phyloP scores from a whole-genome alignment of 2,888 invertebrate genomes.

The Cecidostiba fungosa region DNA sequence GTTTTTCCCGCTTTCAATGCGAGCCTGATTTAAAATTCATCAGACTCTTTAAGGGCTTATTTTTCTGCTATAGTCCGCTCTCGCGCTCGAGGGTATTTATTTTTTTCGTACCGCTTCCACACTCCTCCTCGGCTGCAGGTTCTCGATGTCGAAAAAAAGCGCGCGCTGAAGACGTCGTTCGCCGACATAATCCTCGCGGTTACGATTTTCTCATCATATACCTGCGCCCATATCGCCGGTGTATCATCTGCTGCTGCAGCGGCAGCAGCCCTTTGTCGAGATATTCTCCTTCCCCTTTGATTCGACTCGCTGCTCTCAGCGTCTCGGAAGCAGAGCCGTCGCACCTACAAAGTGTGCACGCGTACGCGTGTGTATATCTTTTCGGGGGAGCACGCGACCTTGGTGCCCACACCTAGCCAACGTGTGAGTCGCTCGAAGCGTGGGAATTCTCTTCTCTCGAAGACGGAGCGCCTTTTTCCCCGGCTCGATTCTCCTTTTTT shows the following conservation, averaged over 20 bases:
- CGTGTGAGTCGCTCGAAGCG: constrained; percentile 4
- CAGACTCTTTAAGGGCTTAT: constrained; percentile 80
- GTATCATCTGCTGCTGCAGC: constrained; percentile 3
- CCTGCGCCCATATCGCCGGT: constrained; percentile 12
- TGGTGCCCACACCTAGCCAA: constrained; percentile 34
- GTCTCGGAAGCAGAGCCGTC: constrained; percentile 8
- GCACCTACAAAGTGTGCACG: not conserved
- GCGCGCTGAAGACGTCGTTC: not conserved
- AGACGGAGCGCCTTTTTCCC: not conserved
- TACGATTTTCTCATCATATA: constrained; percentile 44
- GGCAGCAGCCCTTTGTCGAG: constrained; percentile 26
- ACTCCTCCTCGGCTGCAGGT: not conserved
- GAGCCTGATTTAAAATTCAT: constrained; percentile 80
- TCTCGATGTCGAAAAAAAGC: too few relatives aligned
- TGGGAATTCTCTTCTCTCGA: constrained; percentile 32
- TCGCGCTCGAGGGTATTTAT: constrained; percentile 78
- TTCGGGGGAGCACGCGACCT: constrained; percentile 22
- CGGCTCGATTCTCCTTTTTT: not conserved
- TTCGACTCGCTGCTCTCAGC: constrained; percentile 30
- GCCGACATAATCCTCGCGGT: constrained; percentile 28
- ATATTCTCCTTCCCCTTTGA: constrained; percentile 43
- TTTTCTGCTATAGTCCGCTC: constrained; percentile 77
- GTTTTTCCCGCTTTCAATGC: constrained; percentile 79
- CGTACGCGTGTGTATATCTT: not conserved
- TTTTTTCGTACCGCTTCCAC: constrained; percentile 63